Evolutionary conservation across 2,888 invertebrate genomes (phyloP), one percentile per base, ranked within the genome.

Genomic region (Agrilus biguttatus): DNA sequence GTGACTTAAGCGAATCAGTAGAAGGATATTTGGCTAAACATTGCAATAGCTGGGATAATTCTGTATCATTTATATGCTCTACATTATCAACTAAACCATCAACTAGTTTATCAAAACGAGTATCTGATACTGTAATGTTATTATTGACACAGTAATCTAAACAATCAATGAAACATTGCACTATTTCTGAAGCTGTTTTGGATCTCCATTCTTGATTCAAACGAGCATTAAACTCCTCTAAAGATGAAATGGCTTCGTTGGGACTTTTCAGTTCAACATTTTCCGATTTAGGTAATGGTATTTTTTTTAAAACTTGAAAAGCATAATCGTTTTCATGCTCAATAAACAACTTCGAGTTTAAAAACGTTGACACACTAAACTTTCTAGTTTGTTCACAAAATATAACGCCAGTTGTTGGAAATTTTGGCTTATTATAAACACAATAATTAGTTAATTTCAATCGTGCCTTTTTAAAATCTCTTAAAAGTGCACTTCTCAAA

Each of bases 31-130:
- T 56, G 2, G 56, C 55, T 8, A 84, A 49, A 39, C 68, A 63
- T 41, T 63, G 60, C 48, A 83, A 67, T 28, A 80, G 50, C 13
- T 60, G 60, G 37, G 69, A 57, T 21, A 85, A 52, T 55, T 83
- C 71, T 1, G 72, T 63, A 55, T 79, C 76, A 14, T 62, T 69
- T 4, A 81, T 67, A 45, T 67, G 56, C 50, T 70, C 65, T 45
- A 77, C 63, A 43, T 70, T 70, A 51, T 75, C 72, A 57, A 65
- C 56, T 28, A 67, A 51, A 14, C 65, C 65, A 50, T 67, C 65
- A 1, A 63, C 61, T 46, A 67, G 47, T 32, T 56, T 55, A 55
- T 66, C 61, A 44, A 66, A 66, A 14, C 61, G 47, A 2, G 32
- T 34, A 51, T 67, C 61, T 0, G 61, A 55, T 28, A 67, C 32